Evolutionary conservation across 2,797 vertebrate species (phyloP).

Genomic region (Cuniculus paca): DNA sequence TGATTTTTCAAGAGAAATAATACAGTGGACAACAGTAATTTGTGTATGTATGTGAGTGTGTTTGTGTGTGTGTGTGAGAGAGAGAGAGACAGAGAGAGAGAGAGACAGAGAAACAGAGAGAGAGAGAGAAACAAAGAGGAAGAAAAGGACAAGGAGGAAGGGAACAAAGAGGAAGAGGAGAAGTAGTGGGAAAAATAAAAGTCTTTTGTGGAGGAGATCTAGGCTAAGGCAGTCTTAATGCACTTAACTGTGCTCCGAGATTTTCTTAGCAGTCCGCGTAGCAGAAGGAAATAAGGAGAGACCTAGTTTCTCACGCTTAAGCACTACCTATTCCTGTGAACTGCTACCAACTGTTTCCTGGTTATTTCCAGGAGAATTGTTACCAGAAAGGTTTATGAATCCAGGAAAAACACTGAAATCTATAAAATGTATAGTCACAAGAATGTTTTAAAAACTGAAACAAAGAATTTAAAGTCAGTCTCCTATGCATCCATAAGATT

Average conservation of each 20-base stretch:
- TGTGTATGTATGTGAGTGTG: background rate
- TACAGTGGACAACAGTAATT: background rate
- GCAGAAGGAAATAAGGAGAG: too few relatives aligned
- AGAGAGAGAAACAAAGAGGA: background rate
- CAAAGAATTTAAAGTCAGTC: background rate
- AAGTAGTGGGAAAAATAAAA: background rate
- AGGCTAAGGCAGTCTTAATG: background rate
- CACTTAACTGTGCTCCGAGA: background rate
- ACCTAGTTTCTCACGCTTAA: background rate
- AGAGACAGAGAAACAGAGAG: accelerated
- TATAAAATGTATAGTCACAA: background rate
- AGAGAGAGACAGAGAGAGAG: too few relatives aligned
- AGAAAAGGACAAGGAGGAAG: background rate
- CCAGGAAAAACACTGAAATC: background rate
- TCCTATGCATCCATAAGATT: background rate
- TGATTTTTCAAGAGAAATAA: background rate
- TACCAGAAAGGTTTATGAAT: background rate
- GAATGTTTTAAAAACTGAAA: background rate
- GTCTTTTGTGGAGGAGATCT: background rate
- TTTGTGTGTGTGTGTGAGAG: too few relatives aligned
- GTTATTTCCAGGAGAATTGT: background rate
- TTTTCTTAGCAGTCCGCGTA: accelerated
- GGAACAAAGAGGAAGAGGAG: background rate
- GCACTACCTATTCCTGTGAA: background rate
- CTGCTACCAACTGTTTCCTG: background rate